Evolutionary conservation across 2,888 invertebrate species (phyloP), one percentile per base, ranked within the genome.

Genomic region (Hirtodrosophila duncani): DNA sequence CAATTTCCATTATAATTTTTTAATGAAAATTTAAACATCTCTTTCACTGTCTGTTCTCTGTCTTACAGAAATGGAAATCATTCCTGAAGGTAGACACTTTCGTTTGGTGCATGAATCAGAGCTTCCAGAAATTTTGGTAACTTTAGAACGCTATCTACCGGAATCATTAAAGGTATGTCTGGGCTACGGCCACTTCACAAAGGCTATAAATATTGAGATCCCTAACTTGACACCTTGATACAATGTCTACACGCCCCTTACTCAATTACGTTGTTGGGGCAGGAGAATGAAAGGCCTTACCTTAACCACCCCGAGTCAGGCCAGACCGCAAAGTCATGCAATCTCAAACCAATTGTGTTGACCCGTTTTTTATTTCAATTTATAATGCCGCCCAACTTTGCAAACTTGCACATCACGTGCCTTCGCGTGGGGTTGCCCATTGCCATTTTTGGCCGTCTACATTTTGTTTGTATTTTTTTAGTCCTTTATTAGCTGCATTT

Each of bases 21-120:
- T 52, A 27, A 16, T 29, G 10, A 4, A n/a, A 31, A 36, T 17
- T 41, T 43, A 5, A 3, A 23, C 20, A 45, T 3, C 18, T 10
- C n/a, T 33, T 44, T 13, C 41, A 38, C 23, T 56, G 18, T 16
- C 30, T 20, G n/a, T 48, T 51, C 39, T 46, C 67, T 60, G 48
- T 33, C 38, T 83, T 90, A 52, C 89, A 93, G 93, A 92, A 89
- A 93, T 93, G 93, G 93, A 93, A 92, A 91, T 93, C 90, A 91
- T 92, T 90, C 89, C 92, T 88, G 93, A 93, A 89, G 93, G 93
- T 86, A 93, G 91, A 90, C 92, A 94, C 90, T 95, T 95, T 89
- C 92, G 93, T 91, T 91, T 94, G 90, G 92, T 93, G 87, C 89
- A 91, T 89, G 92, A 93, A 90, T 92, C 93, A 87, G 94, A 95